Base-by-base conservation (phyloP, 2,113 vertebrate species). In the Prunella himalayana region DNA sequence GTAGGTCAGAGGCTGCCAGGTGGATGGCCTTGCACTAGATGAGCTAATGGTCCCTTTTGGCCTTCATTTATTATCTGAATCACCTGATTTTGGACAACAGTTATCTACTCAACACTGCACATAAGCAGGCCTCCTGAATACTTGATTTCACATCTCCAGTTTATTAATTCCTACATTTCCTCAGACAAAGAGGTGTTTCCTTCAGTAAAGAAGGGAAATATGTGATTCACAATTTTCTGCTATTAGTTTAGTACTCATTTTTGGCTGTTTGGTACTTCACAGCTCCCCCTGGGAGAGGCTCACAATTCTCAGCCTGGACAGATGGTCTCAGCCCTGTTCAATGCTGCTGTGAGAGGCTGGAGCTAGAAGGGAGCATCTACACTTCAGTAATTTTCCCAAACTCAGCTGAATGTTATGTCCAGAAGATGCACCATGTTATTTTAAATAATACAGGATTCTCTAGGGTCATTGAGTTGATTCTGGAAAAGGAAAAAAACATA, bases 281-380 rank as follows among this genome's bases (percentile, higher is more conserved):
- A 60, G 53, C 25, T 79, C 10, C 68, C 21, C 6, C 44, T 31
- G 10, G n/a, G 66, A 80, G 17, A 60, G 10, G 60, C 24, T n/a
- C 27, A 63, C 42, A 64, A 18, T 11, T 10, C 41, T 57, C 30
- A 20, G 28, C 2, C 39, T 76, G 39, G 27, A 35, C 25, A 63
- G 21, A 27, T 25, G 27, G 23, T 64, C 42, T 70, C 47, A 47
- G 10, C 23, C 24, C 28, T 51, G 31, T 61, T 86, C 37, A 37
- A 4, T 14, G 2, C 28, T 30, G 23, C 39, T 0, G 0, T 35
- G 17, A 68, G 76, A 82, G 37, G 20, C 18, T 70, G 60, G 17
- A 76, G 24, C 11, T 35, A 31, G 30, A 71, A 39, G n/a, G n/a
- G 17, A 71, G 53, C 6, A 53, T 13, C 13, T 33, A 0, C 1